phyloP scores from a whole-genome alignment of 2,113 vertebrate genomes.

The Anguilla japonica region DNA sequence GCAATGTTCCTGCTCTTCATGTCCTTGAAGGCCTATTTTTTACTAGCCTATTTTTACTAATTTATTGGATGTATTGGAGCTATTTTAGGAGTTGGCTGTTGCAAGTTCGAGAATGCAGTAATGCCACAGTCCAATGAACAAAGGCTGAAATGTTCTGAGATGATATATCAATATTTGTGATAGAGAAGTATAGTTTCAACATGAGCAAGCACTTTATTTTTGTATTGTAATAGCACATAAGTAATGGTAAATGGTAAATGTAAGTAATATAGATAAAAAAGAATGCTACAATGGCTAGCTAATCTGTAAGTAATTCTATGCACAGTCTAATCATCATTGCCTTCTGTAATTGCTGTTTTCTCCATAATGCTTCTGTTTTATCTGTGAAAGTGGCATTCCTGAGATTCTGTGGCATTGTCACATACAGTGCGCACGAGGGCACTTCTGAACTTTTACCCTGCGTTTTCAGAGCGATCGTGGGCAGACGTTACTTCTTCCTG shows the following conservation, averaged over 20 bases:
- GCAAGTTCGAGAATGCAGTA: neutral
- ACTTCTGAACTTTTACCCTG: slow-evolving; percentile 23
- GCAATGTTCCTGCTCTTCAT: neutral
- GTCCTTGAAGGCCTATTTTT: neutral
- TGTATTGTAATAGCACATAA: neutral
- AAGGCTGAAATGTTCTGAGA: neutral
- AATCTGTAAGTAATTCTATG: neutral
- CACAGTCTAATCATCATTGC: neutral
- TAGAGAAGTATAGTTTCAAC: neutral
- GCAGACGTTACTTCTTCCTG: slow-evolving; percentile 86
- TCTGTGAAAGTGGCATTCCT: neutral
- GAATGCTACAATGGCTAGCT: neutral
- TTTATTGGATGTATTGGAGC: neutral
- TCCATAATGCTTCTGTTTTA: neutral
- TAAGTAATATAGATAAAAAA: neutral
- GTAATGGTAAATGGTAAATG: too few relatives aligned
- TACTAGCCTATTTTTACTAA: neutral
- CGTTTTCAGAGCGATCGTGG: slow-evolving; percentile 77
- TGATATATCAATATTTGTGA: neutral
- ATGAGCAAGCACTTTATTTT: neutral
- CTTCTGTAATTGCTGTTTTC: neutral
- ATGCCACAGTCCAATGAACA: neutral
- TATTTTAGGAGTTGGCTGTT: neutral
- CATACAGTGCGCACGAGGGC: neutral
- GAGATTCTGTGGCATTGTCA: neutral